These are phyloP conservation scores for Drosophila saltans DNA, from an alignment of 1,140 invertebrate genomes.

Conservation along the genomic window DNA sequence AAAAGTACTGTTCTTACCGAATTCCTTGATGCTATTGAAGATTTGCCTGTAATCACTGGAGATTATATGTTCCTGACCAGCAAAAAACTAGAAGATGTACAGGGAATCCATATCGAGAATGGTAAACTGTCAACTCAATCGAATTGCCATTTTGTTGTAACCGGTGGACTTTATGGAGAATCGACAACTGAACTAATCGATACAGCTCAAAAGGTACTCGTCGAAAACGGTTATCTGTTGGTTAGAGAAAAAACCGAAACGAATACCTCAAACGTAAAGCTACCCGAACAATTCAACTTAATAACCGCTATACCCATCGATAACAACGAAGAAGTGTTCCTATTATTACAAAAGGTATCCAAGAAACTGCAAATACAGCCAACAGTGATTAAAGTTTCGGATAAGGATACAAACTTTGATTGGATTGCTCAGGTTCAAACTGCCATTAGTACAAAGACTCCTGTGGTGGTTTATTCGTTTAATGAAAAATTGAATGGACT, in stretches of 20 bases:
- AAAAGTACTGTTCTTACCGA: constrained; percentile 84
- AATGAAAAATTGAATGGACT: constrained; percentile 89
- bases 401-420: constrained; percentile 80
- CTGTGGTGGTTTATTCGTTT: constrained; percentile 85
- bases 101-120: constrained; percentile 85
- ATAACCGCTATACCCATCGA: constrained; percentile 70
- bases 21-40: constrained; percentile 85
- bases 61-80: constrained; percentile 84
- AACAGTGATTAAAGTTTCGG: constrained; percentile 66
- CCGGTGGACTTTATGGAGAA: constrained; percentile 70
- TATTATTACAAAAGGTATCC: constrained; percentile 78
- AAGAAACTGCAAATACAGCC: constrained; percentile 59
- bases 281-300: constrained; percentile 54
- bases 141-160: constrained; percentile 85
- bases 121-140: constrained; percentile 86
- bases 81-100: constrained; percentile 84
- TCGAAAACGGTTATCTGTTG: constrained; percentile 84
- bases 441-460: constrained; percentile 84
- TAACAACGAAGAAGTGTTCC: constrained; percentile 60
- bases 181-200: constrained; percentile 33
- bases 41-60: constrained; percentile 85
- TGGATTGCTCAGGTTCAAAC: constrained; percentile 85
- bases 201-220: constrained; percentile 61
- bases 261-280: constrained; percentile 41
- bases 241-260: constrained; percentile 78